Percentiles rank a stretch among this genome's conserved stretches.
Evolutionary conservation across 2,113 vertebrate species (phyloP).

Genomic region (Vanacampus margaritifer): DNA sequence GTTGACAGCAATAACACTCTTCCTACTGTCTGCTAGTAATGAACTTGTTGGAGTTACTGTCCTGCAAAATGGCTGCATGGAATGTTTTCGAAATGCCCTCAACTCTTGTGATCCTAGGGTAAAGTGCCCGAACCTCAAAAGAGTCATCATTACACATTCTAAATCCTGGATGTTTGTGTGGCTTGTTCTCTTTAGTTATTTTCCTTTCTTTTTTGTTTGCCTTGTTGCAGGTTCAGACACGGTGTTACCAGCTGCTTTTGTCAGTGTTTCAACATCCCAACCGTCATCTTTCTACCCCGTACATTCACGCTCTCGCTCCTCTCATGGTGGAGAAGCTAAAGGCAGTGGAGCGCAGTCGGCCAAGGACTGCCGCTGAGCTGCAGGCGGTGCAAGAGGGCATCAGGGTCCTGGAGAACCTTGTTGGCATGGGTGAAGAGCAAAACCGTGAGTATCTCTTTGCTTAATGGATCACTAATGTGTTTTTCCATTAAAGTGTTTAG

Average conservation of each 20-base stretch:
- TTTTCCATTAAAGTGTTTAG: conserved; percentile 31
- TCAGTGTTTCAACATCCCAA: conserved; percentile 95
- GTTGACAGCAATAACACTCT: conserved; percentile 89
- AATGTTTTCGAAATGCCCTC: conserved; percentile 85
- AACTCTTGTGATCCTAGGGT: conserved; percentile 93
- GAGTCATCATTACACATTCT: background rate
- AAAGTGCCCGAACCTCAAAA: conserved; percentile 22
- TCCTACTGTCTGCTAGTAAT: conserved; percentile 86
- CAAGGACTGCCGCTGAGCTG: conserved; percentile 79
- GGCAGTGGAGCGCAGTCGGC: conserved; percentile 83
- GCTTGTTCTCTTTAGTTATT: background rate
- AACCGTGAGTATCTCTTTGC: conserved; percentile 82
- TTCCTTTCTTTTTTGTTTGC: background rate
- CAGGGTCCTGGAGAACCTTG: conserved; percentile 90
- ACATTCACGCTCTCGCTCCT: conserved; percentile 92
- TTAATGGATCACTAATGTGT: conserved; percentile 33
- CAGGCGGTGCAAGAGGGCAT: conserved; percentile 94
- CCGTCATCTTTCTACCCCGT: conserved; percentile 89
- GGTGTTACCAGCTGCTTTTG: conserved; percentile 93
- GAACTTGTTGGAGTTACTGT: conserved; percentile 91
- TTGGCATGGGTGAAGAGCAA: conserved; percentile 91
- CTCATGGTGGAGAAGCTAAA: conserved; percentile 93
- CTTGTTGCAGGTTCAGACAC: conserved; percentile 84
- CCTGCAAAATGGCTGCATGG: conserved; percentile 91
- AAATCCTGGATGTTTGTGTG: background rate